Evolutionary conservation across 2,797 vertebrate species (phyloP).

Genomic region (Hyperoplus lanceolatus): DNA sequence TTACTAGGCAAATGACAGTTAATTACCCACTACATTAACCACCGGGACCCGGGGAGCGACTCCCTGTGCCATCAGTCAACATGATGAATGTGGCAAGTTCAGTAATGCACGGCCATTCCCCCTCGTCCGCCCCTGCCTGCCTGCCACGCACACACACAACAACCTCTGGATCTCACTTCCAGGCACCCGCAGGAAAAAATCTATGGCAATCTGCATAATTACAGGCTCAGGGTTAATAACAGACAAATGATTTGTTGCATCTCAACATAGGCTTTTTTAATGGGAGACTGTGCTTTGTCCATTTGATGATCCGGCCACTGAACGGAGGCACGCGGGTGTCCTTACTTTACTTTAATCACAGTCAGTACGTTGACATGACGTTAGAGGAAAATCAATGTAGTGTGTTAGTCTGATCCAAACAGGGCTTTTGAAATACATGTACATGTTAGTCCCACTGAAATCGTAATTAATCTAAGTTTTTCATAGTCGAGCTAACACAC

Average conservation of each 20-base stretch:
- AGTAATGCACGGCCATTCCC: conserved; percentile 94
- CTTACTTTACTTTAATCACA: conserved; percentile 43
- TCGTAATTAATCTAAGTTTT: no score
- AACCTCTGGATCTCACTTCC: conserved; percentile 96
- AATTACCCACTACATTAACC: conserved; percentile 99
- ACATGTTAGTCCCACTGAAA: no score
- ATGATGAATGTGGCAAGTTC: conserved; percentile 99
- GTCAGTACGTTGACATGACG: no score
- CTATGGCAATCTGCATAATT: conserved; percentile 99
- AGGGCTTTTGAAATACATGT: no score
- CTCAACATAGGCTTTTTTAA: conserved; percentile 88
- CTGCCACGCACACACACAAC: conserved; percentile 93
- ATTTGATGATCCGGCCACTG: conserved; percentile 77
- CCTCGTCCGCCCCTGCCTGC: conserved; percentile 94
- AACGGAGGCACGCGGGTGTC: conserved; percentile 55
- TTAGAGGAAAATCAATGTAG: no score
- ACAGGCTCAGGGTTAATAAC: conserved; percentile 99
- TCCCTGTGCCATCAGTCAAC: conserved; percentile 99
- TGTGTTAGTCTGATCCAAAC: no score
- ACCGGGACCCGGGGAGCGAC: conserved; percentile 96
- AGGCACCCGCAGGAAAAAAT: conserved; percentile 89
- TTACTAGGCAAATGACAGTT: conserved; percentile 99
- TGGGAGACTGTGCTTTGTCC: conserved; percentile 82
- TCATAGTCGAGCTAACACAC: no score
- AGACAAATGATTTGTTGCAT: conserved; percentile 99